Percentiles rank a stretch among this genome's conserved stretches.
These are phyloP conservation scores for Parapsyche elsis DNA, from an alignment of 1,140 invertebrate genomes.

Conservation along the genomic window DNA sequence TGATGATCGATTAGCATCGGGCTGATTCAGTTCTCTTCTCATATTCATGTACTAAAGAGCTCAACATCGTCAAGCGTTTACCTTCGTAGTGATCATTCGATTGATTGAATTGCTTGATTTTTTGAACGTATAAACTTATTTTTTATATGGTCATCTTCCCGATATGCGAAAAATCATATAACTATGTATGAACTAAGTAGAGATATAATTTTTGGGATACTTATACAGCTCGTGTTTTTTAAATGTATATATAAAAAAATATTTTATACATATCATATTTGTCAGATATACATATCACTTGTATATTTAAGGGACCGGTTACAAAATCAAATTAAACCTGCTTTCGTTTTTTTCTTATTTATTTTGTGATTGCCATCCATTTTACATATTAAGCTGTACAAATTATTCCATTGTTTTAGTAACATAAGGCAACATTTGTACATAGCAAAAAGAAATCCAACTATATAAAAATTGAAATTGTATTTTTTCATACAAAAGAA, in stretches of 20 bases:
- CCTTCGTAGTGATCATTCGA: constrained; percentile 21
- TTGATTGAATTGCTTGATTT: background rate
- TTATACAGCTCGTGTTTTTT: constrained; percentile 16
- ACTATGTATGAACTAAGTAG: background rate
- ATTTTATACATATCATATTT: background rate
- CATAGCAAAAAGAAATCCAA: background rate
- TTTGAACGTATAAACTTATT: constrained; percentile 22
- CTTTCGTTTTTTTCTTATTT: constrained; percentile 30
- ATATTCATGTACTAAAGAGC: constrained; percentile 14
- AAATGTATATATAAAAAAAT: constrained; percentile 18
- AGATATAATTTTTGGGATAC: constrained; percentile 37
- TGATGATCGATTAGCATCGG: constrained; percentile 82
- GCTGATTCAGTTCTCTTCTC: background rate
- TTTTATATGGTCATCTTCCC: constrained; percentile 1
- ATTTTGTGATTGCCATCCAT: constrained; percentile 53
- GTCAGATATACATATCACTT: background rate
- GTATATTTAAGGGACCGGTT: background rate
- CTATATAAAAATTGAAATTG: constrained; percentile 3
- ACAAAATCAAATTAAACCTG: background rate
- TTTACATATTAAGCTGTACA: constrained; percentile 57
- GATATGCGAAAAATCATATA: background rate
- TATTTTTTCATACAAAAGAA: too few species aligned
- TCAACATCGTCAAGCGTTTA: constrained; percentile 25
- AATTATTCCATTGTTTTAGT: constrained; percentile 63
- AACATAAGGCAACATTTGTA: constrained; percentile 61